These are phyloP conservation scores for Apodemia duryi DNA, from an alignment of 2,888 invertebrate genomes.

Conservation along the genomic window DNA sequence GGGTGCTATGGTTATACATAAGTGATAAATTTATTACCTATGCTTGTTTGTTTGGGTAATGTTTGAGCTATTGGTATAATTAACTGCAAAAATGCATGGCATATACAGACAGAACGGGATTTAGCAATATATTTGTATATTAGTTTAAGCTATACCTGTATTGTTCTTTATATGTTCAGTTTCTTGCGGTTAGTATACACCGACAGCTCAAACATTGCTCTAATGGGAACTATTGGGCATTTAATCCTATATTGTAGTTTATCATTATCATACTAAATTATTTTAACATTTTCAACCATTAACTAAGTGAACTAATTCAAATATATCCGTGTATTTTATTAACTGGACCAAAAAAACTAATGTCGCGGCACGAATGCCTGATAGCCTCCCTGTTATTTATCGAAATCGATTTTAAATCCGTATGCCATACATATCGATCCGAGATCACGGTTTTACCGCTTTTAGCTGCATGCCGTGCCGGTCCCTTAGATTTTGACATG, in stretches of 20 bases:
- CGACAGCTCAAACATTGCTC: slow-evolving; percentile 54
- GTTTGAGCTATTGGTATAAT: slow-evolving; percentile 46
- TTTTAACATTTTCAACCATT: slow-evolving; percentile 78
- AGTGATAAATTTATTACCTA: slow-evolving; percentile 67
- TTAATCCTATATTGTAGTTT: slow-evolving; percentile 78
- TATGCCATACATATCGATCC: slow-evolving; percentile 65
- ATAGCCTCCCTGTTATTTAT: slow-evolving; percentile 69
- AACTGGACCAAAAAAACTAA: slow-evolving; percentile 61
- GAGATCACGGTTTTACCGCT: slow-evolving; percentile 68
- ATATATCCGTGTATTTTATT: slow-evolving; percentile 64
- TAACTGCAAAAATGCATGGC: slow-evolving; percentile 7
- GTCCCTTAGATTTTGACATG: slow-evolving; percentile 34
- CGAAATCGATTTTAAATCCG: slow-evolving; percentile 58
- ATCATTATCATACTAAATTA: slow-evolving; percentile 79
- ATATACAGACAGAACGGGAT: background rate
- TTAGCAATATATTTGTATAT: slow-evolving; percentile 13
- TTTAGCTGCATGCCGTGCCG: slow-evolving; percentile 65
- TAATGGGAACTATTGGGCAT: slow-evolving; percentile 79
- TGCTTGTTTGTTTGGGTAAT: slow-evolving; percentile 71
- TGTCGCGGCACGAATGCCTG: slow-evolving; percentile 78
- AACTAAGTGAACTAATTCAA: slow-evolving; percentile 75
- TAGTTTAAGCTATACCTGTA: slow-evolving; percentile 8
- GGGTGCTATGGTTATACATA: slow-evolving; percentile 78
- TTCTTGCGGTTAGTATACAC: slow-evolving; percentile 33
- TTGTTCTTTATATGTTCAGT: background rate